Evolutionary conservation across 2,797 vertebrate genomes (phyloP).

Genomic region (Passerculus sandwichensis): DNA sequence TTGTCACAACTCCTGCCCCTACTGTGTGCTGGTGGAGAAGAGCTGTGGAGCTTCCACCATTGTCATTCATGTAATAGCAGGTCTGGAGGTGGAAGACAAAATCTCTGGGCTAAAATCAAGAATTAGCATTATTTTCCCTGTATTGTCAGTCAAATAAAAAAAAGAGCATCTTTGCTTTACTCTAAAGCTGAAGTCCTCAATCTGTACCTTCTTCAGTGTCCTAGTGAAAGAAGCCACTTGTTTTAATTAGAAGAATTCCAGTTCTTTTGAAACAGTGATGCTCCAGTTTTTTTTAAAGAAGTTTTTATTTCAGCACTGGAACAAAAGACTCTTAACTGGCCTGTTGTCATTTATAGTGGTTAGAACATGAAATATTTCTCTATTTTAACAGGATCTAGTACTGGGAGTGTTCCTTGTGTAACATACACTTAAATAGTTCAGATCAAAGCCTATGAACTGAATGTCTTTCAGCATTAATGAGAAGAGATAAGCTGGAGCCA

Average conservation of each 20-base stretch:
- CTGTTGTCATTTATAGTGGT: background rate
- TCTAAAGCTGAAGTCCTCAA: background rate
- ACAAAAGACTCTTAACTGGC: background rate
- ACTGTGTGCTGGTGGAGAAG: background rate
- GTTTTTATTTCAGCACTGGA: background rate
- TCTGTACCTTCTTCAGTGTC: background rate
- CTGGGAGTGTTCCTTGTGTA: background rate
- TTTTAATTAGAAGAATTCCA: background rate
- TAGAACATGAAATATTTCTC: background rate
- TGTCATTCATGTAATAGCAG: too few relatives aligned
- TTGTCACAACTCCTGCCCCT: background rate
- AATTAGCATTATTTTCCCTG: background rate
- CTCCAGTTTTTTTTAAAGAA: rapidly evolving
- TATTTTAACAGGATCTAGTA: background rate
- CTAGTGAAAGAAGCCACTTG: background rate
- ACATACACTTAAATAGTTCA: background rate
- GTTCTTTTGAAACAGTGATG: background rate
- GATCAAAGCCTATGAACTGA: background rate
- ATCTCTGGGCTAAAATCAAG: background rate
- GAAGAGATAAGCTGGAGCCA: background rate
- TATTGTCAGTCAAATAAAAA: background rate
- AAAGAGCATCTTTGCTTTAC: background rate
- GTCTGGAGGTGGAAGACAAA: background rate
- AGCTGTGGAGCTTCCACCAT: background rate
- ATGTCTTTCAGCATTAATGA: background rate